Percentiles rank a stretch among this genome's conserved stretches.
Conservation (phyloP, 37 sponge, comb jelly and placozoan genomes). For the Oopsacas minuta region DNA sequence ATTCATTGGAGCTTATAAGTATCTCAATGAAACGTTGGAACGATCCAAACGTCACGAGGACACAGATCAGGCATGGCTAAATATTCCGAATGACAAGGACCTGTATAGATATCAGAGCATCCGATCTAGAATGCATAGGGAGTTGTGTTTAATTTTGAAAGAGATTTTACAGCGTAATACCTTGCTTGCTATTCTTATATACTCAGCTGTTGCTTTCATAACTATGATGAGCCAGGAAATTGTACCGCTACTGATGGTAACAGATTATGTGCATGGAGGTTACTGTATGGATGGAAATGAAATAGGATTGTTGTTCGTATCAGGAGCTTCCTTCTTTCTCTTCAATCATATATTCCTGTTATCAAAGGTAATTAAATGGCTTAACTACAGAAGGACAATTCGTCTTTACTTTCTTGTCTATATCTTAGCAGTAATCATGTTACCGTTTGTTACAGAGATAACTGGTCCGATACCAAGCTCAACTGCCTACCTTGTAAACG, state of each 20-base stretch:
- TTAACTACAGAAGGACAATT: background rate
- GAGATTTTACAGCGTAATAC: conserved; percentile 38
- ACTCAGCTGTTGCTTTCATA: conserved; percentile 35
- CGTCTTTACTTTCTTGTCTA: background rate
- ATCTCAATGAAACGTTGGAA: conserved; percentile 38
- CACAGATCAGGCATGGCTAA: background rate
- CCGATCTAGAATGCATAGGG: background rate
- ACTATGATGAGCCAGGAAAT: conserved; percentile 44
- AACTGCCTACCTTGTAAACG: background rate
- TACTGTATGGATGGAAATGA: conserved; percentile 56
- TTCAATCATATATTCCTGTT: conserved; percentile 36
- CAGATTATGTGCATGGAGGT: conserved; percentile 45
- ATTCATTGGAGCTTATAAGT: conserved; percentile 39
- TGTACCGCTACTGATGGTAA: conserved; percentile 56
- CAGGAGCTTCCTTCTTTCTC: conserved; percentile 25
- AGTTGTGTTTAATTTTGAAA: background rate
- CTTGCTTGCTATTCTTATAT: conserved; percentile 32
- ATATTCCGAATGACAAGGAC: background rate
- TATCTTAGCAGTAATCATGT: background rate
- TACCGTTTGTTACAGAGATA: background rate
- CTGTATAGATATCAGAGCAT: background rate
- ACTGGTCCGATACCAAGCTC: background rate
- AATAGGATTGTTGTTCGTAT: conserved; percentile 37
- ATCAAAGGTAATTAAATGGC: background rate
- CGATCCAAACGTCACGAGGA: background rate